Evolutionary conservation across 2,113 vertebrate species (phyloP).

Genomic region (Podiceps cristatus): DNA sequence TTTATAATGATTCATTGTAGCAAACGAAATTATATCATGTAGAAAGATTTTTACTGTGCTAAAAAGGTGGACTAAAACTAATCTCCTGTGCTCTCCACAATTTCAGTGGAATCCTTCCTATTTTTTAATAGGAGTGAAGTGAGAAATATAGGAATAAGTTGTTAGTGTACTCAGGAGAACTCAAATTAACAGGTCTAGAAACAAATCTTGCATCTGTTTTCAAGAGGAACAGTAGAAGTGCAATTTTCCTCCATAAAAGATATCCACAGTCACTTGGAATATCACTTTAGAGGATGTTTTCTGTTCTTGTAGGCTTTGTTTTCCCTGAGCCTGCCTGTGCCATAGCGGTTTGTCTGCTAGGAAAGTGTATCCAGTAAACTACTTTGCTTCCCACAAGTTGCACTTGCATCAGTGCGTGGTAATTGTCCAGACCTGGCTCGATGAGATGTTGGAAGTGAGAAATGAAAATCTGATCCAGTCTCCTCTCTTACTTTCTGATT

Average conservation of each 20-base stretch:
- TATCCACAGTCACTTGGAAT: not conserved
- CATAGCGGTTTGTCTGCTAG: not conserved
- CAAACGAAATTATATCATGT: conserved; percentile 36
- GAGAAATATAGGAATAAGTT: not conserved
- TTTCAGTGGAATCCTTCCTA: not conserved
- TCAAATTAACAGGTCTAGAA: not conserved
- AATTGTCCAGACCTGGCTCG: not conserved
- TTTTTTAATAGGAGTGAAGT: not conserved
- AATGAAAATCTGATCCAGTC: not conserved
- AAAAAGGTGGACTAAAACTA: not conserved
- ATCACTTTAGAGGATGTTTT: not conserved
- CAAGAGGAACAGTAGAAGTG: not conserved
- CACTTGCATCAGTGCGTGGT: not conserved
- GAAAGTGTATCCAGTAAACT: not conserved
- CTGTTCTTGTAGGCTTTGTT: not conserved
- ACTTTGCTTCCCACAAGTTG: not conserved
- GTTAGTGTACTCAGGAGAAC: not conserved
- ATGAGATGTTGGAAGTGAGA: not conserved
- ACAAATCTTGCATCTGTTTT: not conserved
- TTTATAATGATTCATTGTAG: conserved; percentile 65
- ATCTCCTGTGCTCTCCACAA: not conserved
- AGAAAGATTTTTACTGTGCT: conserved; percentile 23
- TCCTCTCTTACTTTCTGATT: not conserved
- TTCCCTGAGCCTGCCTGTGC: not conserved
- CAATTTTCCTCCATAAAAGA: not conserved